phyloP scores from a whole-genome alignment of 2,888 invertebrate genomes.

The Sepiola atlantica region DNA sequence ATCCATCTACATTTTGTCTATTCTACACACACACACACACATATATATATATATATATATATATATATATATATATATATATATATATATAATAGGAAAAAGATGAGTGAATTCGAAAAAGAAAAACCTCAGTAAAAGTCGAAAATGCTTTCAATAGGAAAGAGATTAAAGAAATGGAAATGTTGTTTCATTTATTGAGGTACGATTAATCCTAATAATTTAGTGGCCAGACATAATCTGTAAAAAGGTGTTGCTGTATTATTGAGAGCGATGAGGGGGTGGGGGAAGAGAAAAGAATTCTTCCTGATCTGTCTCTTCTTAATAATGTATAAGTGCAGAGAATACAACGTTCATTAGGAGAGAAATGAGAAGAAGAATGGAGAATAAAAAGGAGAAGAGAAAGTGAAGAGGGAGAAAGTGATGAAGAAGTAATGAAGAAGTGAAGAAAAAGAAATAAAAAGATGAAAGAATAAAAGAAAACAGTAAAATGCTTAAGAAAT shows the following conservation, averaged over 20 bases:
- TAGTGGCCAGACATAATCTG: background rate
- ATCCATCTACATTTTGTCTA: background rate
- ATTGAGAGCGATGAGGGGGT: background rate
- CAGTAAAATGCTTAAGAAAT: too few relatives aligned
- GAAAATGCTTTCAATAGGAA: background rate
- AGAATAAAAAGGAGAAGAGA: background rate
- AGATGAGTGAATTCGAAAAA: background rate
- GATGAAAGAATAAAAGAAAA: too few relatives aligned
- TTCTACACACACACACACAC: background rate
- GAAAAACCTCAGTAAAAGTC: background rate
- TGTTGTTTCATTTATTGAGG: slow-evolving; percentile 18
- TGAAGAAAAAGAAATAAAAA: too few relatives aligned
- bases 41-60: background rate
- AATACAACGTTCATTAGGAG: background rate
- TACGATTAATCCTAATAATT: background rate
- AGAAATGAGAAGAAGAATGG: background rate
- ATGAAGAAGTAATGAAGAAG: background rate
- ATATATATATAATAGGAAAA: background rate
- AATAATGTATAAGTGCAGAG: background rate
- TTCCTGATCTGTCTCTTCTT: background rate
- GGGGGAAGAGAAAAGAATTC: background rate
- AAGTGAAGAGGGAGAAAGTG: background rate
- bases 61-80: too few relatives aligned
- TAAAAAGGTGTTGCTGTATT: slow-evolving; percentile 20
- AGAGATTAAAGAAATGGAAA: background rate